These are phyloP conservation scores for Plectrocnemia conspersa DNA, from an alignment of 1,140 invertebrate species.

Conservation along the genomic window DNA sequence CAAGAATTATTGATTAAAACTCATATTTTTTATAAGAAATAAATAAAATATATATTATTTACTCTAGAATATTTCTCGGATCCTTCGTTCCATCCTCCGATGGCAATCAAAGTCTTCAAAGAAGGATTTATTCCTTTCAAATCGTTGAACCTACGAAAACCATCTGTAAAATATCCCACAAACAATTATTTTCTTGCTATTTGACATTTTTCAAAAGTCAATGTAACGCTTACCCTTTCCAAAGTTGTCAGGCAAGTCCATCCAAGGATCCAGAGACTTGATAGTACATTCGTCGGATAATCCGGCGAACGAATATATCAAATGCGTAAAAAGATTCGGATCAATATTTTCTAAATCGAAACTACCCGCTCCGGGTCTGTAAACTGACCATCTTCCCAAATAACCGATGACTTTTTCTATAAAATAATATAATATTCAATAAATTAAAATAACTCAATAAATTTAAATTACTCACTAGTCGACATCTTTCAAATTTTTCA, in stretches of 20 bases:
- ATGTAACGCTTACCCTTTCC: not conserved
- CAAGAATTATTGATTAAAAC: not conserved
- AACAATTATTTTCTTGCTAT: not conserved
- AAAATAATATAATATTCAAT: too few species aligned
- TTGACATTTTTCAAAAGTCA: not conserved
- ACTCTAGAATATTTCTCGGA: slow-evolving; percentile 46
- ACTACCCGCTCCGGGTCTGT: slow-evolving; percentile 59
- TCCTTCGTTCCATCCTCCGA: slow-evolving; percentile 58
- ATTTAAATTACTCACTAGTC: too few species aligned
- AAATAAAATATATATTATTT: not conserved
- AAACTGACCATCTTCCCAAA: slow-evolving; percentile 68
- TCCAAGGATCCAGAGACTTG: slow-evolving; percentile 56
- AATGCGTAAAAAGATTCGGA: slow-evolving; percentile 66
- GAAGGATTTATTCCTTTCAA: slow-evolving; percentile 11
- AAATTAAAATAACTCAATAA: too few species aligned
- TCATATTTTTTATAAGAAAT: not conserved
- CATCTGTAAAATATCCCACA: not conserved
- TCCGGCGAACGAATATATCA: slow-evolving; percentile 68
- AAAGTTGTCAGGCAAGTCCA: slow-evolving; percentile 45
- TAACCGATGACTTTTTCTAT: slow-evolving; percentile 62
- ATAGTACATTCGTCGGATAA: slow-evolving; percentile 49
- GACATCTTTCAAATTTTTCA: too few species aligned
- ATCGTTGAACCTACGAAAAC: slow-evolving; percentile 5
- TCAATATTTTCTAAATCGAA: slow-evolving; percentile 64
- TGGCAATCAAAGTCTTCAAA: not conserved